Evolutionary conservation across 2,113 vertebrate species (phyloP).

Genomic region (Takifugu bimaculatus): DNA sequence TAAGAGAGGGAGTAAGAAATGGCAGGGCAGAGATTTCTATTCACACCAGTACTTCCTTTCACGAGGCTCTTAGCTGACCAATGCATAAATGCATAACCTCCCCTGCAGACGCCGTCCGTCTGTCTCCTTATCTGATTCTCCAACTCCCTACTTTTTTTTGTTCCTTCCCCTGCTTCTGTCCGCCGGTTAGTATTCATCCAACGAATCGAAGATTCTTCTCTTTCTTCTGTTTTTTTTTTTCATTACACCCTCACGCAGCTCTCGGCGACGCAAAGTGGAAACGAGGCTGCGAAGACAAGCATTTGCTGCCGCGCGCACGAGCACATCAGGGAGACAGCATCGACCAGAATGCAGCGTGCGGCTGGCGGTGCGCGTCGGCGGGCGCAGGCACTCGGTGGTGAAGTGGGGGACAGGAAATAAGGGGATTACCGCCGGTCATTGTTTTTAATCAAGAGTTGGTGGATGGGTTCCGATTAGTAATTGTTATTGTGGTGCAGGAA

Average conservation of each 20-base stretch:
- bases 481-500: conserved; percentile 42
- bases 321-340: too few species aligned
- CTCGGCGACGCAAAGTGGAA: conserved; percentile 35
- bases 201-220: conserved; percentile 42
- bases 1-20: conserved; percentile 52
- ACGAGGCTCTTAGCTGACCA: conserved; percentile 52
- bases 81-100: conserved; percentile 60
- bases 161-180: background rate
- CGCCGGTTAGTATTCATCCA: conserved; percentile 52
- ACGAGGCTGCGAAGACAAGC: conserved; percentile 4
- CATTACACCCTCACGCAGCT: conserved; percentile 26
- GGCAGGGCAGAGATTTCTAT: conserved; percentile 59
- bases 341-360: too few species aligned
- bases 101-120: conserved; percentile 27
- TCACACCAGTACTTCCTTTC: conserved; percentile 46
- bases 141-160: conserved; percentile 29
- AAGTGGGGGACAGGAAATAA: conserved; percentile 56
- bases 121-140: conserved; percentile 21
- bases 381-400: conserved; percentile 14
- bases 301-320: too few species aligned
- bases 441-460: conserved; percentile 47
- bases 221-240: conserved; percentile 51
- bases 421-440: conserved; percentile 50
- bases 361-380: background rate
- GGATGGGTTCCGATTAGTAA: conserved; percentile 37